Base-by-base conservation (phyloP, 2,113 vertebrate species). In the Turdus rufiventris region DNA sequence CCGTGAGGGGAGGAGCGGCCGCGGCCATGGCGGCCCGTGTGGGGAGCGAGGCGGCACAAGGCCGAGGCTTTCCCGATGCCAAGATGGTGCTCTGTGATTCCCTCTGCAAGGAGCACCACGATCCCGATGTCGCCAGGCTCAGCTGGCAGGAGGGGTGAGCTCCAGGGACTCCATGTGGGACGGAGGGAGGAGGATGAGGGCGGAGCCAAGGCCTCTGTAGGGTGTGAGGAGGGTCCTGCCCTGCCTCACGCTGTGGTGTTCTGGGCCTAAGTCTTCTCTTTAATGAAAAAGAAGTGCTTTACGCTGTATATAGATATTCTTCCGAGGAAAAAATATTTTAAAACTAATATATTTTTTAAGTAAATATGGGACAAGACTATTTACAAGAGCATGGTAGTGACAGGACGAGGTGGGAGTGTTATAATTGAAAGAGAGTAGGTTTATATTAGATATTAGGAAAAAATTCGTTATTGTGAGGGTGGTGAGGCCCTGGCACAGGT, bases 1-100 rank as follows among this genome's bases (percentile, higher is more conserved):
- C 60, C 11, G 11, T 57, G 60, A 50, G 68, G 34, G 58, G 34
- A n/a, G 8, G 4, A 23, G 24, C 9, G 2, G 28, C 28, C 26
- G 19, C 1, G 3, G 40, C 56, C 5, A 0, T 3, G 70, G n/a
- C 4, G 0, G 54, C 26, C 26, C 4, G 34, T 10, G 75, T 8
- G 78, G 6, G 14, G 20, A 84, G 5, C 25, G 29, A 56, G 26
- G 34, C 17, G 36, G 29, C 19, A 5, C 4, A 6, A 67, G 16
- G 66, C 43, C 21, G 18, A 61, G 21, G 40, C 14, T 31, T 48
- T n/a, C 42, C 15, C 19, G 6, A 1, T 10, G 40, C 28, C 50
- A 31, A 45, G 50, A 19, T n/a, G 71, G 48, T 12, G 1, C 16
- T 43, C 13, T 10, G 67, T 0, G 6, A 48, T 31, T 28, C 9